These are phyloP conservation scores for Drosophila tristis DNA, from an alignment of 1,140 invertebrate genomes.

Conservation along the genomic window DNA sequence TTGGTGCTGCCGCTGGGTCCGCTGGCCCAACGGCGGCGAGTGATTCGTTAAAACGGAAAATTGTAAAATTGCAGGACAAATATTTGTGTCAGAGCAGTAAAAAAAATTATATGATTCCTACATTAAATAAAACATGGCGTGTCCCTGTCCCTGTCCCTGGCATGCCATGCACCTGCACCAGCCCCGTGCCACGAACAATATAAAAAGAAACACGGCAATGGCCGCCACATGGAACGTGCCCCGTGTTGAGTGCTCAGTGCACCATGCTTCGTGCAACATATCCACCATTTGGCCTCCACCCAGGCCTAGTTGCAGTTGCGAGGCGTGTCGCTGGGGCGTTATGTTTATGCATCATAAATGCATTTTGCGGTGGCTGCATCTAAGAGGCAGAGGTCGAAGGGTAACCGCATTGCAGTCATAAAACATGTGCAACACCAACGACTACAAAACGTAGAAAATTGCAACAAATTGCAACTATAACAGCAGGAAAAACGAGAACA, in stretches of 20 bases:
- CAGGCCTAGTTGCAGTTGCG: constrained; percentile 29
- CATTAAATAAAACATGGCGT: constrained; percentile 51
- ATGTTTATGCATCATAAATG: constrained; percentile 81
- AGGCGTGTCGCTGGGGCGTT: constrained; percentile 53
- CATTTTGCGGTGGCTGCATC: constrained; percentile 50
- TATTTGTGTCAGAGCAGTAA: constrained; percentile 63
- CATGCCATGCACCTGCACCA: constrained; percentile 14
- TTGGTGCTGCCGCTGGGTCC: neutral
- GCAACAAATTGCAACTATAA: constrained; percentile 71
- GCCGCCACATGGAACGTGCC: constrained; percentile 44
- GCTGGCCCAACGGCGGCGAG: neutral
- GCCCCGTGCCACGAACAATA: constrained; percentile 47
- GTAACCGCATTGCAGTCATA: constrained; percentile 65
- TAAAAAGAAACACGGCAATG: constrained; percentile 47
- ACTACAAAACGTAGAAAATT: constrained; percentile 57
- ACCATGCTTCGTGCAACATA: too few species aligned
- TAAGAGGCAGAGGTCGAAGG: constrained; percentile 17
- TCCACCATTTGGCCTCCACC: too few species aligned
- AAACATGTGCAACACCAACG: constrained; percentile 66
- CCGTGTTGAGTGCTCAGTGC: neutral
- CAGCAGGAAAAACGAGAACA: constrained; percentile 40
- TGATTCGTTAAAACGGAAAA: constrained; percentile 40
- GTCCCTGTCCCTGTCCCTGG: constrained; percentile 5
- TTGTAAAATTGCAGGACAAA: constrained; percentile 42
- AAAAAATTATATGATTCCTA: constrained; percentile 61